Base-by-base conservation (phyloP, 2,797 vertebrate genomes). In the Lycodopsis pacificus region DNA sequence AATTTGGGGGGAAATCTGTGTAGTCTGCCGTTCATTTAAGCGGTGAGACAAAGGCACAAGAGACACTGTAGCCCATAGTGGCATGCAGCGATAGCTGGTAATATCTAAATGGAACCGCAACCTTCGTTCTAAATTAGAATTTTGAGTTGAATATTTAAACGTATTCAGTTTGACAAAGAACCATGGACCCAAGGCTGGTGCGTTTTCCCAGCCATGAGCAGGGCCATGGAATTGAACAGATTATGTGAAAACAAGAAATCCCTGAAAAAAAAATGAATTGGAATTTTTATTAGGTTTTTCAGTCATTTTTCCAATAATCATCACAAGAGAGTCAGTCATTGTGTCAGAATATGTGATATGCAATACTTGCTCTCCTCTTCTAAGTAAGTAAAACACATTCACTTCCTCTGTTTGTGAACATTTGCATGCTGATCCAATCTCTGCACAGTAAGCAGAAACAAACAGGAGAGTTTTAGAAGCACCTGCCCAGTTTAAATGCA, bases 361-460 rank as follows among this genome's bases (percentile, higher is more conserved):
- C 27, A 40, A 40, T 36, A 19, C 46, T 51, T 44, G 17, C 44
- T 48, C 46, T 48, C 46, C 25, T 32, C 49, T 62, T 5, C 42
- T 8, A 8, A 64, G 63, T 13, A 40, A 54, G 40, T 8, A 62
- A 42, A 59, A 54, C 7, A 17, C 25, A 57, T n/a, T 9, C 15
- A 20, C 17, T 2, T 13, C 7, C 22, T 19, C 5, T 54, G 13
- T 20, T 68, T 40, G 69, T 54, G 40, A 72, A 71, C 46, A 54
- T 63, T 44, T 49, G 49, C 53, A 15, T 59, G 65, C 46, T 42
- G 68, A 76, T 77, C 22, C 71, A 63, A 77, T 77, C 3, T 64
- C 44, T 30, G 5, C 12, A 40, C 7, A 54, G 19, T 19, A 59
- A 38, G 20, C 34, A 53, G 30, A 38, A 73, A 42, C 30, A 61